Percentiles rank a stretch among this genome's conserved stretches.
Conservation (phyloP, 1,140 invertebrate species). For the Caenorhabditis inopinata region DNA sequence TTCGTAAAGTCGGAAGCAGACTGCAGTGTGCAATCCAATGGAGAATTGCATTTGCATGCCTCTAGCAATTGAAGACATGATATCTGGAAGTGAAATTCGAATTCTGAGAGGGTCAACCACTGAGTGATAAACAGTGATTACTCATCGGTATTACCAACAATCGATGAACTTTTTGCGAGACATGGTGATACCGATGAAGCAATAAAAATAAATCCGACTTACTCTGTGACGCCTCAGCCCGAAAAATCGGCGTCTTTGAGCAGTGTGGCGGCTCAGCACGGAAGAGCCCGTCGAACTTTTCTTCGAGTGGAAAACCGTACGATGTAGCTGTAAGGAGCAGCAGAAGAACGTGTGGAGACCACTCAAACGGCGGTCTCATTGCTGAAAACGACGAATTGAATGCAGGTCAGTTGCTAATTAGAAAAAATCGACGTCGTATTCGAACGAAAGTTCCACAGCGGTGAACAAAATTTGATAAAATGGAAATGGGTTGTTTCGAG, state of each 20-base stretch:
- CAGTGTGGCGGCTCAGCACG: constrained; percentile 43
- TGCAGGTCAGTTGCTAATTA: background rate
- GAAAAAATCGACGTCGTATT: too few species aligned
- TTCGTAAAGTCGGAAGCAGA: constrained; percentile 48
- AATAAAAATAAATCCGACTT: background rate
- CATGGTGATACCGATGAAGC: background rate
- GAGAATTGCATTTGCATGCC: constrained; percentile 49
- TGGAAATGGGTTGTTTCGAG: too few species aligned
- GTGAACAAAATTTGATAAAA: too few species aligned
- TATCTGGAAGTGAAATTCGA: background rate
- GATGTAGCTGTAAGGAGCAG: background rate
- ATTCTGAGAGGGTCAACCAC: background rate
- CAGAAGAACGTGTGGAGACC: background rate
- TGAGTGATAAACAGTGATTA: background rate
- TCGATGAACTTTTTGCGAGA: too few species aligned
- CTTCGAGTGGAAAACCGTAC: background rate
- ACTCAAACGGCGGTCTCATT: background rate
- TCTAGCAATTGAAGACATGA: background rate
- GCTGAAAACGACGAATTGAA: background rate
- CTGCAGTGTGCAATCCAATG: constrained; percentile 47
- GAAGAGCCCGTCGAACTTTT: constrained; percentile 41
- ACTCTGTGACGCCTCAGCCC: constrained; percentile 40
- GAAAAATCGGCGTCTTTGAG: constrained; percentile 41
- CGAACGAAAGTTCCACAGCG: too few species aligned
- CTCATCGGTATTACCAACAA: background rate